phyloP scores from a whole-genome alignment of 2,113 vertebrate genomes.

The Progne subis region DNA sequence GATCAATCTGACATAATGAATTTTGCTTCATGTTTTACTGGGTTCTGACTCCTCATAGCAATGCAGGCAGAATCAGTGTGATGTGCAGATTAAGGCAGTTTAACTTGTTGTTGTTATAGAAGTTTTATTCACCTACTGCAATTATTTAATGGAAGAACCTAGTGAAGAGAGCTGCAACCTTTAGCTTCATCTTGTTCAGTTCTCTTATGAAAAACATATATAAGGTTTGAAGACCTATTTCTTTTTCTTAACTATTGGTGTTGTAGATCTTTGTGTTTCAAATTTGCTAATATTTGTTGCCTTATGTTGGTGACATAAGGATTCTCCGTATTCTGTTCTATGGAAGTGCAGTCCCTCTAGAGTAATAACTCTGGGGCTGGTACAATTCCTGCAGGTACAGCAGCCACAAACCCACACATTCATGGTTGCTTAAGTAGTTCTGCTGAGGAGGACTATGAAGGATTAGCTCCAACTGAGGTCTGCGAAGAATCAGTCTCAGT shows the following conservation, averaged over 20 bases:
- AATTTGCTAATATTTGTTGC: not conserved
- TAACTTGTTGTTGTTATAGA: not conserved
- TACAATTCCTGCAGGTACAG: not conserved
- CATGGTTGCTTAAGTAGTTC: not conserved
- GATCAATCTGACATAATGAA: not conserved
- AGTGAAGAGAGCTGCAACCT: not conserved
- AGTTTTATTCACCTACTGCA: not conserved
- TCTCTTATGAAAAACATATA: not conserved
- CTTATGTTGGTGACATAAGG: not conserved
- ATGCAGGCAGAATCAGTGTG: not conserved
- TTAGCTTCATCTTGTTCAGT: not conserved
- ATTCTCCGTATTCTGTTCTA: not conserved
- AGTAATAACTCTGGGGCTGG: not conserved
- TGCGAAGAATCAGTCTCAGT: not conserved
- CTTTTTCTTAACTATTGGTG: not conserved
- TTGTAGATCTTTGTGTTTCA: not conserved
- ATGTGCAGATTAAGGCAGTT: not conserved
- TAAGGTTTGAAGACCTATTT: not conserved
- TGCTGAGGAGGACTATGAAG: not conserved
- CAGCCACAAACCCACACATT: not conserved
- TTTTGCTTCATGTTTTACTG: not conserved
- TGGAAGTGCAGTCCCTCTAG: not conserved
- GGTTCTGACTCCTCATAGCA: not conserved
- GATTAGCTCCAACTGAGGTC: not conserved
- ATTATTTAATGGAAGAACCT: not conserved